These are phyloP conservation scores for Polia nebulosa DNA, from an alignment of 2,888 invertebrate genomes.

Conservation along the genomic window DNA sequence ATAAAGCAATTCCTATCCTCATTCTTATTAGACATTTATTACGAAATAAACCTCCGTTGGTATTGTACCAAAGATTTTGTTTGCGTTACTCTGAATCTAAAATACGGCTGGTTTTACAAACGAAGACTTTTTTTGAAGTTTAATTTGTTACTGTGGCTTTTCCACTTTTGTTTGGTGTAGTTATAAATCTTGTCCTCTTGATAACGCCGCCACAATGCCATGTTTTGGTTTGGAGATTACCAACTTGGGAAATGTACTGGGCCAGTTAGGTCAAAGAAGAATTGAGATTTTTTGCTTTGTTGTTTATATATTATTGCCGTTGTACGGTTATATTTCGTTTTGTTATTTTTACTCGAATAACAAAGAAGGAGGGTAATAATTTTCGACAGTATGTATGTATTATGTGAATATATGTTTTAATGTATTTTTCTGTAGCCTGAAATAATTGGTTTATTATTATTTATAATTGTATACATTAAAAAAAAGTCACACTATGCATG, in stretches of 20 bases:
- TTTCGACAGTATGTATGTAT: too few species aligned
- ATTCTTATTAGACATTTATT: slow-evolving; percentile 24
- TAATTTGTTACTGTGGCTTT: slow-evolving; percentile 32
- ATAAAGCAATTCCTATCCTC: slow-evolving; percentile 1
- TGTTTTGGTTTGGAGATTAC: not conserved
- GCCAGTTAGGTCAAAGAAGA: not conserved
- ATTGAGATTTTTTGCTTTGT: too few species aligned
- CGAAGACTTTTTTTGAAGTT: slow-evolving; percentile 46
- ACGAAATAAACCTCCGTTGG: slow-evolving; percentile 5
- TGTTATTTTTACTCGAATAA: too few species aligned
- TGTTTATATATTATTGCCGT: too few species aligned
- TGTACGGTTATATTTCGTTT: too few species aligned
- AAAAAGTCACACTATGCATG: too few species aligned
- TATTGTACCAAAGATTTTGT: slow-evolving; percentile 37
- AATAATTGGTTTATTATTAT: too few species aligned
- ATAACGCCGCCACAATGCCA: slow-evolving; percentile 8
- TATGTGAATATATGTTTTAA: too few species aligned
- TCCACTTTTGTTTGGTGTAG: slow-evolving; percentile 25
- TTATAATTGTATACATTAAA: too few species aligned
- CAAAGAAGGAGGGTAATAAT: too few species aligned
- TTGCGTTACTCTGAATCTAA: slow-evolving; percentile 25
- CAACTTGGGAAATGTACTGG: not conserved
- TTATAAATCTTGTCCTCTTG: slow-evolving; percentile 43
- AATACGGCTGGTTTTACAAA: slow-evolving; percentile 9
- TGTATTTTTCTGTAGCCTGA: too few species aligned